Percentiles rank a stretch among this genome's conserved stretches.
These are phyloP conservation scores for Troides aeacus DNA, from an alignment of 2,888 invertebrate genomes.

Conservation along the genomic window DNA sequence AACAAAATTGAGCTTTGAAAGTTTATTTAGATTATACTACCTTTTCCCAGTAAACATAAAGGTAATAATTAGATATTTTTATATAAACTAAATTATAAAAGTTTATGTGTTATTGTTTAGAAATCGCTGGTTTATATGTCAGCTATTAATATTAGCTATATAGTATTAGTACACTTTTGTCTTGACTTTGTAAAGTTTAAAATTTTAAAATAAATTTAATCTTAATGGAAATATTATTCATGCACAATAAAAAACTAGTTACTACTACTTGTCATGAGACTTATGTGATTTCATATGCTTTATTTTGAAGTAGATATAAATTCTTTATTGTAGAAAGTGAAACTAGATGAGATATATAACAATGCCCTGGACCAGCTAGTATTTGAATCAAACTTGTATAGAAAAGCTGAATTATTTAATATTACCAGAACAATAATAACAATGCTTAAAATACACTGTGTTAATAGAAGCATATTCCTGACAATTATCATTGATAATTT, in stretches of 20 bases:
- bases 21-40: conserved; percentile 48
- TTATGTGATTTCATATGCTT: neutral
- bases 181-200: no score
- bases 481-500: conserved; percentile 57
- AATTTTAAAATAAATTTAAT: no score
- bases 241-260: no score
- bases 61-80: conserved; percentile 40
- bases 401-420: conserved; percentile 55
- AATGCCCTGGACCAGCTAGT: conserved; percentile 53
- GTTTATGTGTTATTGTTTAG: no score
- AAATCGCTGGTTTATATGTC: no score
- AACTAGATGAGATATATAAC: conserved; percentile 54
- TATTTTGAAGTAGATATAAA: neutral
- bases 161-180: no score
- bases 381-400: conserved; percentile 59
- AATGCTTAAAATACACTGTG: conserved; percentile 57
- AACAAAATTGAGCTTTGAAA: conserved; percentile 49
- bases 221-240: no score
- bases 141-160: no score
- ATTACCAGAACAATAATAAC: conserved; percentile 52
- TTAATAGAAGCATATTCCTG: conserved; percentile 50
- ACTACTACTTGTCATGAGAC: no score
- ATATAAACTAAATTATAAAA: no score
- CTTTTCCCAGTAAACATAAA: conserved; percentile 50
- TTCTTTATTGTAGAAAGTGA: conserved; percentile 48